A percentile compares a stretch with the other conserved stretches of the same genome.
These are phyloP conservation scores for Calcarius lapponicus DNA, from an alignment of 2,797 vertebrate genomes.

Conservation along the genomic window DNA sequence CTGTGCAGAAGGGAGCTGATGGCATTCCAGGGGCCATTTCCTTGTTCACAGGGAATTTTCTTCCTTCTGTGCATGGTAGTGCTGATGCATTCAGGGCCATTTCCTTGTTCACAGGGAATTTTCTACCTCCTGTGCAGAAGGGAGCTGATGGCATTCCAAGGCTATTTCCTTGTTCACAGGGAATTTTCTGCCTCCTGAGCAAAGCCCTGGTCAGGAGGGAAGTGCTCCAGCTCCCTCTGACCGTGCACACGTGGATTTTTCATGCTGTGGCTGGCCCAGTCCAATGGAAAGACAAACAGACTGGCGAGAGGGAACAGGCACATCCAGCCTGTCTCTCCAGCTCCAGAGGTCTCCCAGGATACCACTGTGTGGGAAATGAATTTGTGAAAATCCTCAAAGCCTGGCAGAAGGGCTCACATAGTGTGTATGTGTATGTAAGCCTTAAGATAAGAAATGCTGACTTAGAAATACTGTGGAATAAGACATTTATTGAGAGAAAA, in stretches of 20 bases:
- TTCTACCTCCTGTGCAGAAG: accelerated
- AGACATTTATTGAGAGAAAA: not conserved
- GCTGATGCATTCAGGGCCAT: too few relatives aligned
- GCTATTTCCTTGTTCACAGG: accelerated
- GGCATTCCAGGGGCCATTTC: too few relatives aligned
- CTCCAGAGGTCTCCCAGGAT: not conserved
- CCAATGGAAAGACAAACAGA: not conserved
- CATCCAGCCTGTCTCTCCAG: not conserved
- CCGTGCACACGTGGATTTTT: accelerated
- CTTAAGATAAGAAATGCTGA: not conserved
- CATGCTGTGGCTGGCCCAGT: not conserved
- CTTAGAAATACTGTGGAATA: not conserved
- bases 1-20: too few relatives aligned
- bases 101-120: too few relatives aligned
- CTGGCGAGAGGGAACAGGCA: not conserved
- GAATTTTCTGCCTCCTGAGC: not conserved
- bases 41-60: too few relatives aligned
- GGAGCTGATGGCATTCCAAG: not conserved
- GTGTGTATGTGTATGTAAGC: not conserved
- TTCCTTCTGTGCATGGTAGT: too few relatives aligned
- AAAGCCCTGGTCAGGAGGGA: not conserved
- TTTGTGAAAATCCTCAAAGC: not conserved
- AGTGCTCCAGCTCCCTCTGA: not conserved
- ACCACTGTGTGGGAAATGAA: not conserved
- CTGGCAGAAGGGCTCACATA: not conserved